Evolutionary conservation across 2,797 vertebrate genomes (phyloP).

Genomic region (Pantherophis alleghaniensis): DNA sequence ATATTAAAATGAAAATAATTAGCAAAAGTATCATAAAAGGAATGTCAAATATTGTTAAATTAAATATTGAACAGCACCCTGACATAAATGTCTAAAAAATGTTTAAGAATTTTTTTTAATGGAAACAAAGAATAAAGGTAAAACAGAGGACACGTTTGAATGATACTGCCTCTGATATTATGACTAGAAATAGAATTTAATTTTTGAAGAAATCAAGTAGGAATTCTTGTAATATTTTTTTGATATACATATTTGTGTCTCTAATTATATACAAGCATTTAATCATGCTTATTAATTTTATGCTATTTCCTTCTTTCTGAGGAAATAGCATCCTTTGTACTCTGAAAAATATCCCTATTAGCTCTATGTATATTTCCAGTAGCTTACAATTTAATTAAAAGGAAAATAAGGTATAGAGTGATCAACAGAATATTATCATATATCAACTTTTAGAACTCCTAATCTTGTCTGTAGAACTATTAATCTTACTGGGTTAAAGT

Average conservation of each 20-base stretch:
- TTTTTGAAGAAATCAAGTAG: not conserved
- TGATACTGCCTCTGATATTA: constrained; percentile 24
- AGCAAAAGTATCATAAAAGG: constrained; percentile 20
- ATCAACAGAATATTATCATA: not conserved
- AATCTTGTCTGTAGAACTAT: not conserved
- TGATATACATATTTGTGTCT: not conserved
- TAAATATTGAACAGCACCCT: constrained; percentile 36
- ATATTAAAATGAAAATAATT: constrained; percentile 13
- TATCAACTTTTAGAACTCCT: not conserved
- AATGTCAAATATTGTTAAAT: constrained; percentile 51
- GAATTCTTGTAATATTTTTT: constrained; percentile 25
- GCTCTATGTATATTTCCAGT: not conserved
- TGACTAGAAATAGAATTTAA: constrained; percentile 11
- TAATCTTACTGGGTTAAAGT: not conserved
- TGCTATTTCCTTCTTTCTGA: not conserved
- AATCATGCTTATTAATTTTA: constrained; percentile 1
- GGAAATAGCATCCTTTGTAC: not conserved
- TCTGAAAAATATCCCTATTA: not conserved
- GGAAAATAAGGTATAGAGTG: not conserved
- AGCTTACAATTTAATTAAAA: not conserved
- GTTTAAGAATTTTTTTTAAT: not conserved
- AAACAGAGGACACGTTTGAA: constrained; percentile 17
- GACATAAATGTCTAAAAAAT: constrained; percentile 43
- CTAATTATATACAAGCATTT: not conserved
- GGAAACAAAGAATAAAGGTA: not conserved